Evolutionary conservation across 1,140 invertebrate species (phyloP).

Genomic region (Papilio polytes): DNA sequence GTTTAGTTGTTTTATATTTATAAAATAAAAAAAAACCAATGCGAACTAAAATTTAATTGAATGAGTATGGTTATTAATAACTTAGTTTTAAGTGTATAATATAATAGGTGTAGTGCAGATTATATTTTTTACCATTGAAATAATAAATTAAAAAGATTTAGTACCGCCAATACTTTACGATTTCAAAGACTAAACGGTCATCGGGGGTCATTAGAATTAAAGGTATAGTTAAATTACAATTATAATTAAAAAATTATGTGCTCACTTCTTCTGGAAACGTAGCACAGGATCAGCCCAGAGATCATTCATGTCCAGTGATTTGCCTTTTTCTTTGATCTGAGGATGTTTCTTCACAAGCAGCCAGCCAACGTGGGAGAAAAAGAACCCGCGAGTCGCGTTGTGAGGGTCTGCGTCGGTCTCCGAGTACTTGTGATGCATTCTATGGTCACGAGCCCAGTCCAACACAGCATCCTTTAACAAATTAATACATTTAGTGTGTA

Average conservation of each 20-base stretch:
- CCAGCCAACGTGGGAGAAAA: constrained; percentile 94
- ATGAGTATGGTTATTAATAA: no score
- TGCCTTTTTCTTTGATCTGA: constrained; percentile 88
- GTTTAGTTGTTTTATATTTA: neutral
- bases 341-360: constrained; percentile 91
- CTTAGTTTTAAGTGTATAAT: no score
- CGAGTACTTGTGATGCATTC: constrained; percentile 92
- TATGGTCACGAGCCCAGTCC: constrained; percentile 88
- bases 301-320: constrained; percentile 89
- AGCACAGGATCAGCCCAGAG: constrained; percentile 89
- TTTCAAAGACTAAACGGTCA: no score
- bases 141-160: no score
- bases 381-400: constrained; percentile 92
- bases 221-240: neutral
- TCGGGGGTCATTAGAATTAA: neutral
- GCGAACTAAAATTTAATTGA: no score
- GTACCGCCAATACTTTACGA: no score
- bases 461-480: constrained; percentile 69
- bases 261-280: constrained; percentile 88
- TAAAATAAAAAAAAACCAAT: no score
- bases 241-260: constrained; percentile 20
- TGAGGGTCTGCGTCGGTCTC: constrained; percentile 93
- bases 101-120: no score
- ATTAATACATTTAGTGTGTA: neutral
- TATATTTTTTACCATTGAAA: no score